phyloP scores from a whole-genome alignment of 1,140 invertebrate genomes.

The Solenopsis fugax region DNA sequence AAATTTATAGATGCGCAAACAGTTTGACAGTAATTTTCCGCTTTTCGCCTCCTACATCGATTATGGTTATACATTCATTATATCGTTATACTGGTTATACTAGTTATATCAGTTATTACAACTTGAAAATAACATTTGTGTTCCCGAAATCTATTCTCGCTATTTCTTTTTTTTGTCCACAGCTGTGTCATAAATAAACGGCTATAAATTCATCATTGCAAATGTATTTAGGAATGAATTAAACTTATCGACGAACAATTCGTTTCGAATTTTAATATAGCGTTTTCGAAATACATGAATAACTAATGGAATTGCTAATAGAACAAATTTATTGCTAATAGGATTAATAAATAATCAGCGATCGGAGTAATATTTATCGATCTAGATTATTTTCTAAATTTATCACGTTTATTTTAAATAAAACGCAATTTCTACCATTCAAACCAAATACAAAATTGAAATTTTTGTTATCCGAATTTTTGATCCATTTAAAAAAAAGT shows the following conservation, averaged over 20 bases:
- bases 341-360: too few species aligned
- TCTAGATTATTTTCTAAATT: too few species aligned
- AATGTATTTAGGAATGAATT: background rate
- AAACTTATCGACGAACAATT: background rate
- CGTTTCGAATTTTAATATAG: background rate
- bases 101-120: slow-evolving; percentile 43
- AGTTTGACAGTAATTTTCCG: slow-evolving; percentile 6
- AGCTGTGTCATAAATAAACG: background rate
- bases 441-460: too few species aligned
- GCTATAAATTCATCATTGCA: background rate
- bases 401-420: too few species aligned
- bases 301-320: too few species aligned
- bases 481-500: too few species aligned
- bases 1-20: slow-evolving; percentile 26
- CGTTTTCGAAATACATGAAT: background rate
- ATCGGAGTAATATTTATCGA: too few species aligned
- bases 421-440: too few species aligned
- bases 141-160: slow-evolving; percentile 28
- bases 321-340: too few species aligned
- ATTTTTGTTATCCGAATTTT: too few species aligned
- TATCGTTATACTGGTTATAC: slow-evolving; percentile 43
- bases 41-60: background rate
- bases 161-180: background rate
- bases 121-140: slow-evolving; percentile 21
- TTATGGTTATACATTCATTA: slow-evolving; percentile 16